Percentiles rank a stretch among this genome's conserved stretches.
phyloP scores from a whole-genome alignment of 2,113 vertebrate genomes.

The Tupaia chinensis region DNA sequence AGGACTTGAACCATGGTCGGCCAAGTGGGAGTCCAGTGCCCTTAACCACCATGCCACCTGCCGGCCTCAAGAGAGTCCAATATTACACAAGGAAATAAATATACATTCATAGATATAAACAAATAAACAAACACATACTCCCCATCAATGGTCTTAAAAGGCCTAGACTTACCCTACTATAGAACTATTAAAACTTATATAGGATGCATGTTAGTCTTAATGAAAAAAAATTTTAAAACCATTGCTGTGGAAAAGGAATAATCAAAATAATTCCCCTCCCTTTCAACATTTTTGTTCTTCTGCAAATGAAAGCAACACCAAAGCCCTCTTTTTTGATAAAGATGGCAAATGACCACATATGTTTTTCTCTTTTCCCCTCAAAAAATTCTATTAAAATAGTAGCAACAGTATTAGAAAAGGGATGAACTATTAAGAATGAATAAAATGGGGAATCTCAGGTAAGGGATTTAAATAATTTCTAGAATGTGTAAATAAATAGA shows the following conservation, averaged over 20 bases:
- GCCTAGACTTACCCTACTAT: background rate
- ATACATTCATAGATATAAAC: background rate
- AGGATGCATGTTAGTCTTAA: background rate
- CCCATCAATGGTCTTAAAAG: conserved; percentile 1
- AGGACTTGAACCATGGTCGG: too few species aligned
- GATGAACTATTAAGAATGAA: background rate
- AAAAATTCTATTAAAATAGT: conserved; percentile 12
- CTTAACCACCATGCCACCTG: too few species aligned
- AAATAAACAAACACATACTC: background rate
- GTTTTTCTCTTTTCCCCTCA: background rate
- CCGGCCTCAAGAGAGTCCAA: background rate
- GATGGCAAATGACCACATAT: background rate
- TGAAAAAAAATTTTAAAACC: background rate
- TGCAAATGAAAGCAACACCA: background rate
- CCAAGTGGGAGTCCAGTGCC: too few species aligned
- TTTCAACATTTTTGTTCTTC: conserved; percentile 33
- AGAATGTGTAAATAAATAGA: background rate
- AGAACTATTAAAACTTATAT: background rate
- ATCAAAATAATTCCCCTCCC: background rate
- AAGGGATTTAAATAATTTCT: background rate
- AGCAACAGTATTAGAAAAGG: background rate
- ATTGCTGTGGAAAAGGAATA: background rate
- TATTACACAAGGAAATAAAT: background rate
- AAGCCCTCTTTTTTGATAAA: conserved; percentile 16
- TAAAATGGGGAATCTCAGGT: background rate